Evolutionary conservation across 2,888 invertebrate genomes (phyloP), one percentile per base, ranked within the genome.

Genomic region (Lasioglossum zephyrum): DNA sequence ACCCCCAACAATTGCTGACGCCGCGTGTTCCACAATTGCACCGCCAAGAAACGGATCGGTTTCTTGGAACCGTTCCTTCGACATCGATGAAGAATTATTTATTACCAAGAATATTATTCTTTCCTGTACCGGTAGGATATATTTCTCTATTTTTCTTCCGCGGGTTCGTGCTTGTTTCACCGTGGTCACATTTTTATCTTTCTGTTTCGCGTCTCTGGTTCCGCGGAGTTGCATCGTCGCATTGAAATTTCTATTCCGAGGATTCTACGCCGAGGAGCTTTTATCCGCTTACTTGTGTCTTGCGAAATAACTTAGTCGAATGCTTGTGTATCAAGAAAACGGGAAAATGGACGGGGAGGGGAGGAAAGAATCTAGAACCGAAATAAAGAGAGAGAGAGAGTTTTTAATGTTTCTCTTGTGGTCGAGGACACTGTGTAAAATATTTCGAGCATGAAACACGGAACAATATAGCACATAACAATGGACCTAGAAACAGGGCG

Each of bases 401-500:
- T 69, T 69, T 69, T 9, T 69, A 69, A 69, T 22, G 36, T 69
- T 39, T 69, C 69, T 22, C 69, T 18, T 4, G 36, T 39, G 22
- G 36, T 18, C 39, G 22, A 9, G 69, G 39, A 9, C 18, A 22
- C 36, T 39, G 39, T 39, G 39, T 9, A 39, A 36, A 36, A 69
- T 69, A 36, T 36, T 36, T 69, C 69, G 36, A 69, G 69, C 69
- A 39, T 39, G 69, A 69, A 69, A 69, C 36, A 69, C 18, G 18
- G 69, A 39, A 69, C 36, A 69, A 69, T 69, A 69, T 69, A 22
- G 36, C 13, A 36, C 39, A 69, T 36, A 69, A 36, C 36, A 69
- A 69, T 69, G 69, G 69, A 69, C 39, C 36, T 69, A 39, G 69
- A 39, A 36, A 36, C 36, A 36, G 66, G 18, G 18, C 36, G 22